phyloP scores from a whole-genome alignment of 2,113 vertebrate species.

The Anolis carolinensis region DNA sequence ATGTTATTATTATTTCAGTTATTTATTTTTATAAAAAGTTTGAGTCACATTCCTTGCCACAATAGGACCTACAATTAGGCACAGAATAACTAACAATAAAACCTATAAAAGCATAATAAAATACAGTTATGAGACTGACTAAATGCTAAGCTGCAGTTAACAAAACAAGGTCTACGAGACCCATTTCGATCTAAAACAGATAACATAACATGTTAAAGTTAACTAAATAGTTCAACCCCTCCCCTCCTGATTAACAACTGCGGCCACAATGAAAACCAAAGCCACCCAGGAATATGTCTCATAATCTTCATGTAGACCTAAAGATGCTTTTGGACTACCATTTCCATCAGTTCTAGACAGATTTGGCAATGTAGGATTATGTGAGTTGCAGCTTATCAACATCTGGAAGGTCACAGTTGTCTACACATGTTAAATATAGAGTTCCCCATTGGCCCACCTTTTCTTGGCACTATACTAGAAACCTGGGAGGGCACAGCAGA shows the following conservation, averaged over 20 bases:
- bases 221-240: not conserved
- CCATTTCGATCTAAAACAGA: not conserved
- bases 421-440: too few relatives aligned
- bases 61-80: not conserved
- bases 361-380: too few relatives aligned
- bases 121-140: not conserved
- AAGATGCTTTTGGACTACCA: too few relatives aligned
- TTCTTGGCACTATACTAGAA: too few relatives aligned
- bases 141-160: not conserved
- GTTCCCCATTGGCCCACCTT: too few relatives aligned
- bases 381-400: too few relatives aligned
- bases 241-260: not conserved
- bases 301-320: not conserved
- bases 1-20: conserved; percentile 10
- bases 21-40: not conserved
- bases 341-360: not conserved
- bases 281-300: not conserved
- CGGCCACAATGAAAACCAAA: too few relatives aligned
- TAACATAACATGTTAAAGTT: not conserved
- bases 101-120: not conserved
- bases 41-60: not conserved
- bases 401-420: too few relatives aligned
- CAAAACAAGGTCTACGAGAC: not conserved
- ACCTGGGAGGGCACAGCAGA: too few relatives aligned
- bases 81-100: not conserved